phyloP scores from a whole-genome alignment of 2,888 invertebrate genomes.

The Cantharis rustica region DNA sequence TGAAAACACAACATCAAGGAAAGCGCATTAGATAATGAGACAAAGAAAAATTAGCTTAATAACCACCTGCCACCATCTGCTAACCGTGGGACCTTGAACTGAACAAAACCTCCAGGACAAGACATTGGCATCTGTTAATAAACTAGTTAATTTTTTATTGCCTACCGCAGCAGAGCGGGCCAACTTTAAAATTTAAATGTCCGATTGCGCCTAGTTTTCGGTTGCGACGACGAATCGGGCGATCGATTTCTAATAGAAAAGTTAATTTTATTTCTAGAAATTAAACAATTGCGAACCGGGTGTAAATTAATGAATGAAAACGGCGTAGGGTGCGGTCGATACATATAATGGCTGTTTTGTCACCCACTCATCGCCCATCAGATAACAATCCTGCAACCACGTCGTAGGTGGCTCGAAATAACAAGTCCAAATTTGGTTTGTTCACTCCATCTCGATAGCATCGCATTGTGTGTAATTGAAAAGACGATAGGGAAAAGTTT shows the following conservation, averaged over 20 bases:
- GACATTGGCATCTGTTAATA: constrained; percentile 27
- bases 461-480: neutral
- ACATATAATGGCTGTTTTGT: constrained; percentile 11
- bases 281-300: neutral
- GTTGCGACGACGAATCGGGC: neutral
- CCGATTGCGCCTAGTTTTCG: constrained; percentile 13
- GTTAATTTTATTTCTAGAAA: neutral
- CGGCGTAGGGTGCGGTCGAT: constrained; percentile 11
- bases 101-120: constrained; percentile 28
- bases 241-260: neutral
- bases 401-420: constrained; percentile 28
- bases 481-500: neutral
- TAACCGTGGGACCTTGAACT: constrained; percentile 34
- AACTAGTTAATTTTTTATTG: neutral
- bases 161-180: neutral
- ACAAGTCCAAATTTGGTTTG: constrained; percentile 32
- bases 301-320: constrained; percentile 24
- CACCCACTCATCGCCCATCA: constrained; percentile 22
- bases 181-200: neutral
- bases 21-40: constrained; percentile 20
- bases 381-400: constrained; percentile 9
- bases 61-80: constrained; percentile 36
- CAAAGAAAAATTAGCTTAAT: constrained; percentile 14
- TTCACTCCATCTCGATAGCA: neutral
- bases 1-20: constrained; percentile 10